These are phyloP conservation scores for Gymnogyps californianus DNA, from an alignment of 2,113 vertebrate genomes.

Conservation along the genomic window DNA sequence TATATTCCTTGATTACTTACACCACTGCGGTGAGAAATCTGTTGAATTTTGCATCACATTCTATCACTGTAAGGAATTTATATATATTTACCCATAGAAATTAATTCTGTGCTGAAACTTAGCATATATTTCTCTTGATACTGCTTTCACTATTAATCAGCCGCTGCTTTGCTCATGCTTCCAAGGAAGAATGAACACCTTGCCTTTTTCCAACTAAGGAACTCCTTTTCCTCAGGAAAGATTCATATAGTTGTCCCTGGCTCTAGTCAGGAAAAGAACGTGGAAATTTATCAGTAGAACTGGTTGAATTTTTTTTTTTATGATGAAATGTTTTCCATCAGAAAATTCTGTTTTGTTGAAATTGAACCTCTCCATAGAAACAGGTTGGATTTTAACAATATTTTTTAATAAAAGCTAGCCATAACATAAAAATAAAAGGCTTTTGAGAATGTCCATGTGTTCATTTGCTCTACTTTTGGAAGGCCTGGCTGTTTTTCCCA, in stretches of 20 bases:
- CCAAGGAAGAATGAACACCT: background rate
- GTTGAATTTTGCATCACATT: background rate
- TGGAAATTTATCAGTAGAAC: background rate
- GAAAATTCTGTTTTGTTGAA: background rate
- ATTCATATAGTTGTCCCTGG: background rate
- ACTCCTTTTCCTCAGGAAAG: background rate
- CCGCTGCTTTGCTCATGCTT: background rate
- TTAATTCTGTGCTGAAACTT: slow-evolving; percentile 6
- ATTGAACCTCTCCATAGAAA: background rate
- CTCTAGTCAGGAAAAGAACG: background rate
- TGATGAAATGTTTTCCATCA: background rate
- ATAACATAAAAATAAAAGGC: background rate
- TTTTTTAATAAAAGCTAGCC: background rate
- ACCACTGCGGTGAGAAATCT: background rate
- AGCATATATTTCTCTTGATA: background rate
- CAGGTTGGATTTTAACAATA: background rate
- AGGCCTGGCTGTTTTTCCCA: background rate
- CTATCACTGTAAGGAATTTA: background rate
- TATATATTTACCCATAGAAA: slow-evolving; percentile 12
- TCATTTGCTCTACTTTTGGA: background rate
- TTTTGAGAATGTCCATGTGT: background rate
- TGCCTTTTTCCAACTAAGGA: background rate
- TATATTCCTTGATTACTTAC: background rate
- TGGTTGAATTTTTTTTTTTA: background rate
- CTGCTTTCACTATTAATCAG: background rate